Evolutionary conservation across 2,797 vertebrate species (phyloP).

Genomic region (Menidia menidia): DNA sequence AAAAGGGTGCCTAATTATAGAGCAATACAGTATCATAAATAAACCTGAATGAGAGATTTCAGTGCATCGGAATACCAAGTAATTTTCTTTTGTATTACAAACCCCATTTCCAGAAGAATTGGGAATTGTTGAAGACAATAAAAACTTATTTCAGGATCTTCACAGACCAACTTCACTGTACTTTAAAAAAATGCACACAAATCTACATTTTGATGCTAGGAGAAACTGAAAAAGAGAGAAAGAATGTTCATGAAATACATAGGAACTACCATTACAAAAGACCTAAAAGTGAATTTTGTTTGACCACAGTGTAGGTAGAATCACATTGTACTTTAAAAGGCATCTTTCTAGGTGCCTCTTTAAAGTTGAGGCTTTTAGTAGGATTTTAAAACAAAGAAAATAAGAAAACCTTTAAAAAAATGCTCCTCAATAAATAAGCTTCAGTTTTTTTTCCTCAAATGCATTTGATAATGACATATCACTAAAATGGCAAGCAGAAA

Average conservation of each 20-base stretch:
- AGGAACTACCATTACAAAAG: background rate
- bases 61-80: background rate
- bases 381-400: background rate
- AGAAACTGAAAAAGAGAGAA: background rate
- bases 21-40: slow-evolving; percentile 25
- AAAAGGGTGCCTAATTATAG: slow-evolving; percentile 52
- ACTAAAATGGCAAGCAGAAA: slow-evolving; percentile 9
- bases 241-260: background rate
- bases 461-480: slow-evolving; percentile 6
- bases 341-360: background rate
- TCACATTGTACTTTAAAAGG: too few species aligned
- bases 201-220: background rate
- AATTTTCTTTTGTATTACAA: background rate
- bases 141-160: background rate
- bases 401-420: background rate
- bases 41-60: slow-evolving; percentile 3
- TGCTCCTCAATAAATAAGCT: background rate
- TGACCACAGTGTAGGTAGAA: too few species aligned
- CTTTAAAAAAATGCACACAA: too few species aligned
- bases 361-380: slow-evolving; percentile 25
- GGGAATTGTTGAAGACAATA: background rate
- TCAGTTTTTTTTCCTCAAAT: background rate
- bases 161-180: too few species aligned
- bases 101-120: background rate
- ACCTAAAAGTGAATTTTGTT: too few species aligned